Percentiles rank a stretch among this genome's conserved stretches.
These are phyloP conservation scores for Hyles vespertilio DNA, from an alignment of 1,140 invertebrate species.

Conservation along the genomic window DNA sequence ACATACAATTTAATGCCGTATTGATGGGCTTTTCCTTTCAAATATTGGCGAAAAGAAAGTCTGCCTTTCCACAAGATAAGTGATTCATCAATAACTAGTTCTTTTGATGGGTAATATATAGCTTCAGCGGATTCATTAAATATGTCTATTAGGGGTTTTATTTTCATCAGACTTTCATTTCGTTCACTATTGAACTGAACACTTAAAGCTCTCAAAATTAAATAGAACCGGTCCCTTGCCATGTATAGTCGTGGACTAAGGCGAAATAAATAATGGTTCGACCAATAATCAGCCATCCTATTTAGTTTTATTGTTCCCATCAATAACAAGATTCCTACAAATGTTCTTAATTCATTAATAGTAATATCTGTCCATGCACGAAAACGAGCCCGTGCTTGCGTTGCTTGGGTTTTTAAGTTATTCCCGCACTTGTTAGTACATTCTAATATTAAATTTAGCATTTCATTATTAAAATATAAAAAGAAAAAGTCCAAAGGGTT, in stretches of 20 bases:
- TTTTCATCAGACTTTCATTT: constrained; percentile 25
- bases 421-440: neutral
- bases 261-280: constrained; percentile 32
- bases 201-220: constrained; percentile 38
- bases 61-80: constrained; percentile 53
- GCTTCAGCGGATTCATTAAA: constrained; percentile 40
- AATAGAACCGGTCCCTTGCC: constrained; percentile 37
- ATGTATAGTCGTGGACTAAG: constrained; percentile 28
- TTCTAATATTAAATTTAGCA: too few species aligned
- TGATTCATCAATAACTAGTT: constrained; percentile 51
- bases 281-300: constrained; percentile 45
- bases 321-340: constrained; percentile 44
- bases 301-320: constrained; percentile 40
- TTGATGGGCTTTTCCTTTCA: constrained; percentile 52
- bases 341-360: constrained; percentile 32
- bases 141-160: constrained; percentile 27
- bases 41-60: constrained; percentile 44
- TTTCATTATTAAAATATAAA: neutral
- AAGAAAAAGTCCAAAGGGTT: neutral
- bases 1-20: constrained; percentile 57
- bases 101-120: constrained; percentile 38
- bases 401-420: neutral
- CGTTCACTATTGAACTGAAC: constrained; percentile 26
- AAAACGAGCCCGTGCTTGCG: neutral
- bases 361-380: constrained; percentile 29